phyloP scores from a whole-genome alignment of 2,113 vertebrate genomes.

The Clarias macrocephalus region DNA sequence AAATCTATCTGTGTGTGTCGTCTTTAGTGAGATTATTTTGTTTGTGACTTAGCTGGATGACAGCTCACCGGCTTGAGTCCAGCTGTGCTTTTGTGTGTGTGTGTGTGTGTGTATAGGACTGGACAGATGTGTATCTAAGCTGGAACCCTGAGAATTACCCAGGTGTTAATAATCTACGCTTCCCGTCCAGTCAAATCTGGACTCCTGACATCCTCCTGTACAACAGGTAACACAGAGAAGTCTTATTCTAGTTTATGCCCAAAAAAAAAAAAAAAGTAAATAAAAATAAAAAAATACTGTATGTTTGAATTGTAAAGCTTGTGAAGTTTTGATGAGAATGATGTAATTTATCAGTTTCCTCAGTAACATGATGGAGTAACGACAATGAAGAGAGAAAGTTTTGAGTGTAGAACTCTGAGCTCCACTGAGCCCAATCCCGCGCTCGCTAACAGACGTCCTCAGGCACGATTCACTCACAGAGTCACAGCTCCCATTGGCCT shows the following conservation, averaged over 20 bases:
- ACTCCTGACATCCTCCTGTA: constrained; percentile 90
- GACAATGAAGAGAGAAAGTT: background rate
- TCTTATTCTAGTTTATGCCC: no score
- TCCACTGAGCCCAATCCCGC: background rate
- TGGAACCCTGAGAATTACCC: constrained; percentile 83
- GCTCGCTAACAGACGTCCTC: background rate
- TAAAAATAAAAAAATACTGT: no score
- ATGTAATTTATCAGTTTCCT: background rate
- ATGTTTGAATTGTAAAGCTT: no score
- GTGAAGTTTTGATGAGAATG: background rate
- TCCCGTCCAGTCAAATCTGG: constrained; percentile 84
- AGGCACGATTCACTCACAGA: constrained; percentile 22
- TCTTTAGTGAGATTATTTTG: constrained; percentile 2
- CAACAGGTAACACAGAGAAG: constrained; percentile 77
- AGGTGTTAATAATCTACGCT: constrained; percentile 84
- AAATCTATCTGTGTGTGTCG: background rate
- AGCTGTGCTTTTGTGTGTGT: background rate
- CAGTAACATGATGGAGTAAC: background rate
- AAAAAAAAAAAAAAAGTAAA: no score
- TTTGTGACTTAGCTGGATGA: constrained; percentile 14
- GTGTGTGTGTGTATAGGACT: constrained; percentile 53
- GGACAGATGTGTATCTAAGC: constrained; percentile 83
- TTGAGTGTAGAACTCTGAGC: background rate
- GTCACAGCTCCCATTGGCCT: background rate
- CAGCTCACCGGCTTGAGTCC: background rate